Percentiles rank a stretch among this genome's conserved stretches.
These are phyloP conservation scores for Euleptes europaea DNA, from an alignment of 2,113 vertebrate species.

Conservation along the genomic window DNA sequence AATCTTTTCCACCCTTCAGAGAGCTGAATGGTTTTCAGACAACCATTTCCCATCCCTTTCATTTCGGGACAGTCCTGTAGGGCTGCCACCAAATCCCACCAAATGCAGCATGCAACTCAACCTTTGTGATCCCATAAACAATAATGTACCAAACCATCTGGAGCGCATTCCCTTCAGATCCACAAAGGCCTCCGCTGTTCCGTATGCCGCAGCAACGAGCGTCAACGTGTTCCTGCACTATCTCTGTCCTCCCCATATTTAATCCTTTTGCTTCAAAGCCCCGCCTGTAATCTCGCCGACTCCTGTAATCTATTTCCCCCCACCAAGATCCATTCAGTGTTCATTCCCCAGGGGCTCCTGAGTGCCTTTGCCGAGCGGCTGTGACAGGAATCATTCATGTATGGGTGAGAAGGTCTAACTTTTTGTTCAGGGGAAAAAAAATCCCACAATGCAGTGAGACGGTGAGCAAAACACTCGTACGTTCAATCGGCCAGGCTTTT, in stretches of 20 bases:
- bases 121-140: not conserved
- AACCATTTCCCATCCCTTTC: not conserved
- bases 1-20: not conserved
- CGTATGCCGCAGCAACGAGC: not conserved
- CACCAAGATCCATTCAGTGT: not conserved
- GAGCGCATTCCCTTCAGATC: not conserved
- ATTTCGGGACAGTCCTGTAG: too few species aligned
- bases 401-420: not conserved
- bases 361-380: not conserved
- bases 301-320: not conserved
- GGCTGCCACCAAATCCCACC: not conserved
- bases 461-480: not conserved
- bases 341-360: not conserved
- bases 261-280: not conserved
- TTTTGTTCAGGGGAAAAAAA: not conserved
- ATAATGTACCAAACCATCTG: not conserved
- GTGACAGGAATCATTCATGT: not conserved
- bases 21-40: not conserved
- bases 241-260: not conserved
- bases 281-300: not conserved
- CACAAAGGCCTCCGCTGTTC: not conserved
- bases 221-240: not conserved
- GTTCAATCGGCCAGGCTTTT: not conserved
- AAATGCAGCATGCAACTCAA: not conserved
- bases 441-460: not conserved